Evolutionary conservation across 2,888 invertebrate genomes (phyloP), one percentile per base, ranked within the genome.

Genomic region (Lithosia quadra): DNA sequence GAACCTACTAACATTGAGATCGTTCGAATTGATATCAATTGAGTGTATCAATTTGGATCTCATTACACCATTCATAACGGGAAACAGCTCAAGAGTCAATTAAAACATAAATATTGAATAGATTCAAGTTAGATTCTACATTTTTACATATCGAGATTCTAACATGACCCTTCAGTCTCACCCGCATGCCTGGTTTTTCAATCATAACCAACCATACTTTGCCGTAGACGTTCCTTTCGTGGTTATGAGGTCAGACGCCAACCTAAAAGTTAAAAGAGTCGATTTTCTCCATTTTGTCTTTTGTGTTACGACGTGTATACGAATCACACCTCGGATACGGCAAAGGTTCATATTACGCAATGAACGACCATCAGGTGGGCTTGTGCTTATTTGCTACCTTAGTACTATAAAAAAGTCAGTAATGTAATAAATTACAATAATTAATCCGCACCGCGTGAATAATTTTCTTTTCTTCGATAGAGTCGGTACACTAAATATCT

Each of bases 61-160:
- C 79, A 84, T 86, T 87, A 84, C 74, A 75, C 75, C 75, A 75
- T 84, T 83, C 75, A 79, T 79, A 84, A 81, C 77, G 79, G 80
- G 69, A 79, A 74, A 71, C 59, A 71, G 68, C 77, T 78, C 71
- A 74, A 66, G 64, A 77, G 74, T 73, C 74, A 79, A 86, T 85
- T 84, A 80, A 76, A 74, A 72, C 21, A 21, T 9, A 34, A 21
- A 60, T 65, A 36, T 60, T 5, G n/a, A 55, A 49, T 55, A 55
- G n/a, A 28, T 58, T 22, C 5, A n/a, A 55, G 34, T 55, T 10
- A 28, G 10, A 62, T 49, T 53, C 34, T 33, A 49, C 21, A 55
- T 62, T 21, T 28, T 13, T 53, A 21, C 22, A 1, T n/a, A 0
- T 28, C 3, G 28, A 28, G 28, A n/a, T 28, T 5, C 5, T 28